Evolutionary conservation across 2,888 invertebrate species (phyloP), one percentile per base, ranked within the genome.

Genomic region (Cephalotes varians): DNA sequence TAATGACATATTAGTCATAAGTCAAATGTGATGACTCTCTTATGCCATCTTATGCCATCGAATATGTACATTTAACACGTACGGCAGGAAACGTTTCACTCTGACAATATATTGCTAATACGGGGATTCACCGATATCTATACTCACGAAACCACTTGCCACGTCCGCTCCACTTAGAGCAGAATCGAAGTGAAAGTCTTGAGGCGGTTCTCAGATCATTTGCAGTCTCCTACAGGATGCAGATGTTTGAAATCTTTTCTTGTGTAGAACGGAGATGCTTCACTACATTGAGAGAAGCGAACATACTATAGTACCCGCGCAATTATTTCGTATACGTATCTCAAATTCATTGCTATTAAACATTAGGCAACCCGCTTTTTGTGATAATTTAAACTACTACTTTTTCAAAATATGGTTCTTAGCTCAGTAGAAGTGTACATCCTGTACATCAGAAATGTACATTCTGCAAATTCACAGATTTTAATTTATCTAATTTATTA

Each of bases 111-210:
- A 71, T 72, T 56, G 56, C 62, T 77, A 84, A 83, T 83, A 86
- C 62, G 62, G 58, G 72, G 71, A 85, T 85, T 85, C 76, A 54
- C 44, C 81, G 65, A 83, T 88, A 81, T 37, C 51, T 49, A 79
- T 77, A 87, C 82, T 84, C 71, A 82, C 81, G 72, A 89, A 71
- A 90, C 88, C 87, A 90, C 88, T 88, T 87, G 87, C 89, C 86
- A 87, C 90, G 90, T 91, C 90, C 91, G 91, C 87, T 92, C 91
- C 87, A 91, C 90, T 89, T 92, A 56, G 67, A 85, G 44, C 64
- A 81, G 87, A 90, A 89, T 83, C 85, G 86, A 87, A 91, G 90
- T 90, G 90, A 91, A 90, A 90, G 90, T 91, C 84, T 82, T 69
- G 84, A 82, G 83, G 82, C 82, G 83, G 85, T 90, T 89, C 88